Percentiles rank a stretch among this genome's conserved stretches.
phyloP scores from a whole-genome alignment of 2,113 vertebrate genomes.

The Antechinus stuartii region DNA sequence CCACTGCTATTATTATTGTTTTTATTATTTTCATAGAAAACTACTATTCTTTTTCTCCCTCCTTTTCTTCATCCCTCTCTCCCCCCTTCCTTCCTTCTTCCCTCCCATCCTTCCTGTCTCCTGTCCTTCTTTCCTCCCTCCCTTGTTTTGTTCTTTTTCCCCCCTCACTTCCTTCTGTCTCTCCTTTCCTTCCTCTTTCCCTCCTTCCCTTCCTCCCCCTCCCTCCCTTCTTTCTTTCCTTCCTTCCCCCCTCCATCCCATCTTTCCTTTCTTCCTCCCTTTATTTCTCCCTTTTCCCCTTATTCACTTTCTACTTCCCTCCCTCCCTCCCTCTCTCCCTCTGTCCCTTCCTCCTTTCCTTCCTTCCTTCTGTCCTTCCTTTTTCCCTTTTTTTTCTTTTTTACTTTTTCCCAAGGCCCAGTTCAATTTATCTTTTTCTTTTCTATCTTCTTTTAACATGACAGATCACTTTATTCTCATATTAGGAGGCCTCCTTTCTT shows the following conservation, averaged over 20 bases:
- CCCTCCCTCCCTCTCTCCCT: background rate
- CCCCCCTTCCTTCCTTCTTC: no score
- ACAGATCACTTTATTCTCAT: background rate
- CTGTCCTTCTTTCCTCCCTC: background rate
- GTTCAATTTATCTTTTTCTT: background rate
- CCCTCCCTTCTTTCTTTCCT: background rate
- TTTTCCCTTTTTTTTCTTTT: background rate
- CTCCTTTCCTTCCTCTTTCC: no score
- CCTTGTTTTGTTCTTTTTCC: background rate
- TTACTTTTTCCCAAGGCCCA: background rate
- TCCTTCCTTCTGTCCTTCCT: background rate
- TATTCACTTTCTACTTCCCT: background rate
- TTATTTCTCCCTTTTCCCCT: background rate
- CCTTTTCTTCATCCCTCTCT: background rate
- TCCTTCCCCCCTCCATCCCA: background rate
- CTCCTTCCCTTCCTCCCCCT: background rate
- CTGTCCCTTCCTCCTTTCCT: no score
- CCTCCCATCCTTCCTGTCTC: background rate
- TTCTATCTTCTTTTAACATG: background rate
- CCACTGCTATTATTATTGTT: background rate
- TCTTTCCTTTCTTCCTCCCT: no score
- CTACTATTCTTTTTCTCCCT: background rate
- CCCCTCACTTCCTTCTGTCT: background rate
- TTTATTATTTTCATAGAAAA: background rate
- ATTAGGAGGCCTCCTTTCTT: background rate